These are phyloP conservation scores for Pygoscelis antarcticus DNA, from an alignment of 2,113 vertebrate species.

Conservation along the genomic window DNA sequence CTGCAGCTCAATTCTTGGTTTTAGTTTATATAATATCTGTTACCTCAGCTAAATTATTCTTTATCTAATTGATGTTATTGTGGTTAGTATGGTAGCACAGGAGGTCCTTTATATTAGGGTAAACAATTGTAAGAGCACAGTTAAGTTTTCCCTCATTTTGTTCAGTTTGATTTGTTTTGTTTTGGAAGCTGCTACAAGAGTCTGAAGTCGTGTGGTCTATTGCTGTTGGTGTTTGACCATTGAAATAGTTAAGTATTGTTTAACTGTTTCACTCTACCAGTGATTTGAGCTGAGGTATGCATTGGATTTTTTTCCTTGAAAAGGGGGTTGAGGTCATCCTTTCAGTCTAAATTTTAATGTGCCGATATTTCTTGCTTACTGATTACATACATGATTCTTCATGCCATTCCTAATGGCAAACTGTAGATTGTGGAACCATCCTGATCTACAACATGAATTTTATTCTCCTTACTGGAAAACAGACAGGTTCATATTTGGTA, in stretches of 20 bases:
- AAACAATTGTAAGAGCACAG: neutral
- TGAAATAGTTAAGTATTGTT: neutral
- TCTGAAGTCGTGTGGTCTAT: neutral
- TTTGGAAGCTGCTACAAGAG: neutral
- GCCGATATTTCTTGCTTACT: neutral
- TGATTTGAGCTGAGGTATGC: neutral
- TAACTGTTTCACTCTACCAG: neutral
- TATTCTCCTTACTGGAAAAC: neutral
- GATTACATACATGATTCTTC: neutral
- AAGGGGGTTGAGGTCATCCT: fast-evolving
- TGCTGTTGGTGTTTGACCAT: neutral
- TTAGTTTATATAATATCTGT: neutral
- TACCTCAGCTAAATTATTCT: neutral
- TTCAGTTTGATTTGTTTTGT: neutral
- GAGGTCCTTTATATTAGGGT: neutral
- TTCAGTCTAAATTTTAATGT: neutral
- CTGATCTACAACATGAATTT: neutral
- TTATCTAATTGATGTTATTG: neutral
- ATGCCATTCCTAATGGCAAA: neutral
- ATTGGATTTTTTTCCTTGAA: neutral
- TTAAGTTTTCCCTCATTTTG: neutral
- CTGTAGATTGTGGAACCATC: neutral
- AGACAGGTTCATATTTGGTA: neutral
- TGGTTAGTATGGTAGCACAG: neutral
- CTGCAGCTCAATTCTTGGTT: neutral